Conservation (phyloP, 2,113 vertebrate species). For the Triplophysa rosa region DNA sequence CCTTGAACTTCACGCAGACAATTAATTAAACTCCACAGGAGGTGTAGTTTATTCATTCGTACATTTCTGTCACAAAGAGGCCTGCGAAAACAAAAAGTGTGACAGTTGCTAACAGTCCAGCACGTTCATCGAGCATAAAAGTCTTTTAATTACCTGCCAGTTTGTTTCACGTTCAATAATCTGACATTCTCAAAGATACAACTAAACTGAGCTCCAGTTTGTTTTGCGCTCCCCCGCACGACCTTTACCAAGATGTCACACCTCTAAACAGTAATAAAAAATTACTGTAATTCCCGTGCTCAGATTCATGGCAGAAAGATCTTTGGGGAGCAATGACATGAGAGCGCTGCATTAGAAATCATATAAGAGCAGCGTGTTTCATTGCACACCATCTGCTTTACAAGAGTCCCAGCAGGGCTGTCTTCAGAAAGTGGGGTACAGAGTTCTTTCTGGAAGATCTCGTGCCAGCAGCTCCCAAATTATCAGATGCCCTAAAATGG, state of each 20-base stretch:
- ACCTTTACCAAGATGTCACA: slow-evolving; percentile 35
- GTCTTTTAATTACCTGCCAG: slow-evolving; percentile 17
- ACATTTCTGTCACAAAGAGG: background rate
- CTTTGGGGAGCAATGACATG: slow-evolving; percentile 21
- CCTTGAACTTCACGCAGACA: background rate
- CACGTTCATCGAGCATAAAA: background rate
- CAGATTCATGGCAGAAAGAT: slow-evolving; percentile 38
- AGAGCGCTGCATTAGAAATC: slow-evolving; percentile 14
- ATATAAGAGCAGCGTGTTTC: slow-evolving; percentile 22
- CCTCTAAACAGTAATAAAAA: slow-evolving; percentile 20
- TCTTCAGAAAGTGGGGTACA: slow-evolving; percentile 39
- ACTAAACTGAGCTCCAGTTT: slow-evolving; percentile 8
- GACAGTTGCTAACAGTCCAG: background rate
- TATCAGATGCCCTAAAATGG: slow-evolving; percentile 19
- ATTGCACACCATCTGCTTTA: slow-evolving; percentile 49
- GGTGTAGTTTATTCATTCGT: background rate
- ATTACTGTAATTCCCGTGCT: slow-evolving; percentile 3
- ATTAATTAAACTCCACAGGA: background rate
- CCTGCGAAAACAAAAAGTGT: background rate
- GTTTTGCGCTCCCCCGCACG: slow-evolving; percentile 1
- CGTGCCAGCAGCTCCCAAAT: slow-evolving; percentile 2
- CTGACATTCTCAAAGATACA: slow-evolving; percentile 16
- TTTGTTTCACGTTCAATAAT: background rate
- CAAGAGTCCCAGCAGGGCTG: slow-evolving; percentile 39
- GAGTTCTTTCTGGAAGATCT: slow-evolving; percentile 22